These are phyloP conservation scores for Drosophila kokeensis DNA, from an alignment of 2,888 invertebrate genomes.

Conservation along the genomic window DNA sequence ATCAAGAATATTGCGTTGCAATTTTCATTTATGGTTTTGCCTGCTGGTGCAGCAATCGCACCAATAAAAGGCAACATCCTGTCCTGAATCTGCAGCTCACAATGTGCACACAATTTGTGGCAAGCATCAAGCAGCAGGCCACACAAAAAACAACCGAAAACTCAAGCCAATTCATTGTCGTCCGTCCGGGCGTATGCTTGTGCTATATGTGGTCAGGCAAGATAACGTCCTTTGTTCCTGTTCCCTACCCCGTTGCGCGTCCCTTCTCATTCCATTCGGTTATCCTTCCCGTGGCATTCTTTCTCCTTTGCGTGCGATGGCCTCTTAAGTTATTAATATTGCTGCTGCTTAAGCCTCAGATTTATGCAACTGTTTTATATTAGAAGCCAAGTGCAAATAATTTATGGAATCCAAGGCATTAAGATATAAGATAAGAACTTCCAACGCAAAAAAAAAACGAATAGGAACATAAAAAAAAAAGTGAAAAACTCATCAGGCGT, in stretches of 20 bases:
- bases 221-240: conserved; percentile 16
- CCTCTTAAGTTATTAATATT: conserved; percentile 46
- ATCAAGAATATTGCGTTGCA: conserved; percentile 64
- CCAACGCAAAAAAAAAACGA: conserved; percentile 14
- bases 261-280: background rate
- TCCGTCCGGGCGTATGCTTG: conserved; percentile 66
- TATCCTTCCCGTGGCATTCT: background rate
- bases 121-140: background rate
- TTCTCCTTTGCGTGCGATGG: conserved; percentile 30
- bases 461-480: conserved; percentile 12
- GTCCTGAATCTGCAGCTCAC: conserved; percentile 4
- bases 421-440: conserved; percentile 37
- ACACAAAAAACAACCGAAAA: conserved; percentile 14
- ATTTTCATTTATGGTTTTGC: conserved; percentile 71
- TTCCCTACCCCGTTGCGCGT: background rate
- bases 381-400: conserved; percentile 56
- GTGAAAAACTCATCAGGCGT: conserved; percentile 62
- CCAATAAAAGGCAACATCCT: conserved; percentile 26
- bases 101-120: conserved; percentile 14
- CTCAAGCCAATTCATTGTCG: conserved; percentile 9
- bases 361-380: conserved; percentile 66
- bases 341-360: conserved; percentile 49
- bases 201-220: conserved; percentile 47
- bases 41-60: conserved; percentile 44
- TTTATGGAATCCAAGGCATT: conserved; percentile 61